Conservation (phyloP, 2,113 vertebrate species). For the Loxodonta africana region DNA sequence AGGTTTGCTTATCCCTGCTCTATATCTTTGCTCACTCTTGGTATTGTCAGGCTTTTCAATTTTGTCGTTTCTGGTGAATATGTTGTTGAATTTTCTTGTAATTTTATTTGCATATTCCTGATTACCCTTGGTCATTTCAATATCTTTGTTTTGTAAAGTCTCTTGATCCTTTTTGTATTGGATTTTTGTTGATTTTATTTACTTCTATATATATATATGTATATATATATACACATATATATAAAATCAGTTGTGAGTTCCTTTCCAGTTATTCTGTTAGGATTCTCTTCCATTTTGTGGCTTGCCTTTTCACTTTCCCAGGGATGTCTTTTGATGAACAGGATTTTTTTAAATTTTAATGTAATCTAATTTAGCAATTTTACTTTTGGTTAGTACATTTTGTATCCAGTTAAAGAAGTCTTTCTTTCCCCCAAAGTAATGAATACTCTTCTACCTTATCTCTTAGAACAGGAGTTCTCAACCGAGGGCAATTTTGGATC, state of each 20-base stretch:
- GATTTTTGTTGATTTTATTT: not conserved
- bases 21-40: too few species aligned
- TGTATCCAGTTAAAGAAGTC: not conserved
- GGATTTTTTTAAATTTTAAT: not conserved
- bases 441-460: not conserved
- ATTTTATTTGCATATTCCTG: not conserved
- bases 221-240: too few species aligned
- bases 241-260: not conserved
- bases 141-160: not conserved
- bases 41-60: not conserved
- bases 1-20: not conserved
- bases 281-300: not conserved
- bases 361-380: not conserved
- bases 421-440: not conserved
- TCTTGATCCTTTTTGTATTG: not conserved
- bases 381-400: not conserved
- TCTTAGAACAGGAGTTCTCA: not conserved
- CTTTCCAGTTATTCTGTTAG: not conserved
- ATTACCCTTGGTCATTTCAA: not conserved
- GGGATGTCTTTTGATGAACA: not conserved
- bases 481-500: not conserved
- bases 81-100: not conserved
- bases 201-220: too few species aligned
- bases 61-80: not conserved
- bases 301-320: not conserved